Evolutionary conservation across 2,888 invertebrate genomes (phyloP), one percentile per base, ranked within the genome.

Genomic region (Thera obeliscata): DNA sequence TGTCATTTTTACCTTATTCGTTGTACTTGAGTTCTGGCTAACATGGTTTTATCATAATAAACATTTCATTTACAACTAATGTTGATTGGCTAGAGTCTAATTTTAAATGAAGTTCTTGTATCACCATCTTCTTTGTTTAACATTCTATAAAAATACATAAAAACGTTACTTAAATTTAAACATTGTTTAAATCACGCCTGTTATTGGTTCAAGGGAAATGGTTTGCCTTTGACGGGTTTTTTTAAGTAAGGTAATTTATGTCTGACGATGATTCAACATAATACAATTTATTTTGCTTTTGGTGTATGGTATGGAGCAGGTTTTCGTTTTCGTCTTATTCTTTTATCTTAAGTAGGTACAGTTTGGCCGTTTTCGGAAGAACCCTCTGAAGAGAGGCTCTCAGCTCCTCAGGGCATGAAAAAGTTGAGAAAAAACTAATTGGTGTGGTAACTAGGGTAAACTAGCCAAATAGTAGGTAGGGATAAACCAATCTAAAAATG

Each of bases 271-370:
- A 8, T 7, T 46, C 9, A 9, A 46, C 9, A 46, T 2, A 46
- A 2, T 46, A 46, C 9, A 1, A 9, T 46, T 46, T 33, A 8
- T 3, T 50, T 52, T 8, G 61, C 61, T 61, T 56, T 54, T 65
- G 60, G 65, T 65, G 60, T 48, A 58, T 35, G 55, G n/a, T 56
- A n/a, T 49, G 65, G n/a, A 62, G 48, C 46, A 48, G 64, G 11
- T 55, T 3, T 49, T 54, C 43, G 58, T 54, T 62, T 58, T 57
- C 43, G 43, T 61, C 41, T 59, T 55, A 41, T 58, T 46, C 56
- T 60, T 52, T 56, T 22, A 46, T 33, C 52, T 38, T 56, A 62
- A 55, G 48, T 46, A 46, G 2, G n/a, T 49, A 52, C 52, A 52
- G 52, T 46, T 9, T 9, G 43, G 43, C 43, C 43, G 9, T 46